Conservation (phyloP, 1,140 invertebrate species). For the Leptestheria dahalacensis region DNA sequence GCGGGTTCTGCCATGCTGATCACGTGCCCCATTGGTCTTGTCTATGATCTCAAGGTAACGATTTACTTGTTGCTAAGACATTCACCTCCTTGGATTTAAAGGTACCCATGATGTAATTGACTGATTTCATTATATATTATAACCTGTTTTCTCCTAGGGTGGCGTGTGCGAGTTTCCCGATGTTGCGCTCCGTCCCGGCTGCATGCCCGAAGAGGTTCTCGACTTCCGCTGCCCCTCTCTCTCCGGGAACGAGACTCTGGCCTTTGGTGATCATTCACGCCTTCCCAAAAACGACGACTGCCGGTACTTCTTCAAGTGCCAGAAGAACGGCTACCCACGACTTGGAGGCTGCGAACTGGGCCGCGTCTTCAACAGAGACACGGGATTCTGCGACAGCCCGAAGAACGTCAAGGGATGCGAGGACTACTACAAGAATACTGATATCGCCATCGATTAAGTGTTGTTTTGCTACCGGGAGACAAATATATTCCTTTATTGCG, state of each 20-base stretch:
- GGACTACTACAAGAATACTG: constrained; percentile 13
- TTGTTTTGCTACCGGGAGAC: too few species aligned
- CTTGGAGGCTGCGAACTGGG: constrained; percentile 28
- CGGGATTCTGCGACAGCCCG: constrained; percentile 29
- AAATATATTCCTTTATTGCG: too few species aligned
- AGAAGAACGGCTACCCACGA: constrained; percentile 25
- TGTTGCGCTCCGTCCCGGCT: constrained; percentile 18
- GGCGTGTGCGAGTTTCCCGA: constrained; percentile 23
- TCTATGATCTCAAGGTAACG: constrained; percentile 27
- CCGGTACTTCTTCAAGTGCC: constrained; percentile 29
- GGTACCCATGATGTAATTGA: too few species aligned
- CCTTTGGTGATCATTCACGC: constrained; percentile 22
- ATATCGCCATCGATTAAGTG: too few species aligned
- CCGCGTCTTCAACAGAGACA: constrained; percentile 30
- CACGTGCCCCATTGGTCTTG: constrained; percentile 30
- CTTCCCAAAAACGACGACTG: constrained; percentile 25
- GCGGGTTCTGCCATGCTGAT: constrained; percentile 16
- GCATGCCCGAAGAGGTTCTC: constrained; percentile 20
- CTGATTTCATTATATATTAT: not conserved
- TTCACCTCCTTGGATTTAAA: too few species aligned
- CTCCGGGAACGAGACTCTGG: constrained; percentile 20
- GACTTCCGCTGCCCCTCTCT: constrained; percentile 27
- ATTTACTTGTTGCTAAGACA: too few species aligned
- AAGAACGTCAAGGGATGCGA: constrained; percentile 25
- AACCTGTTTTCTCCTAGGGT: not conserved